Evolutionary conservation across 2,797 vertebrate genomes (phyloP).

Genomic region (Schizopygopsis pylzovi): DNA sequence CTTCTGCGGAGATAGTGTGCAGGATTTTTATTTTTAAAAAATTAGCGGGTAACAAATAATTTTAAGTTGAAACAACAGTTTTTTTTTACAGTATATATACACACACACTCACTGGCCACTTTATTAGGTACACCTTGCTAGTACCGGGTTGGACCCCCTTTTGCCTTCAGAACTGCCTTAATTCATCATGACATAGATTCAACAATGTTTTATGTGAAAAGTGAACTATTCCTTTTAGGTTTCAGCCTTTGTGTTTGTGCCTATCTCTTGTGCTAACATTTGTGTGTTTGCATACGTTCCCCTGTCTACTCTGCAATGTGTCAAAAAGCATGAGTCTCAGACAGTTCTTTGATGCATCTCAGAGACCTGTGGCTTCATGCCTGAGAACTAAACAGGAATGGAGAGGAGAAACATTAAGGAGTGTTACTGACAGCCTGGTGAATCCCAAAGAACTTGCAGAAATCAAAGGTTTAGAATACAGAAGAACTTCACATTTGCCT

Average conservation of each 20-base stretch:
- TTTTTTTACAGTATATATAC: too few species aligned
- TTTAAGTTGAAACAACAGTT: too few species aligned
- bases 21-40: too few species aligned
- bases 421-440: slow-evolving; percentile 60
- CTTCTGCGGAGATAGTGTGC: too few species aligned
- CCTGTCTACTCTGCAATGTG: slow-evolving; percentile 47
- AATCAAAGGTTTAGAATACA: slow-evolving; percentile 71
- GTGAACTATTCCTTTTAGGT: not conserved
- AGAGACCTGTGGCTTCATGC: slow-evolving; percentile 58
- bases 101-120: too few species aligned
- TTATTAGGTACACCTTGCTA: too few species aligned
- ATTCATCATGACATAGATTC: too few species aligned
- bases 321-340: slow-evolving; percentile 65
- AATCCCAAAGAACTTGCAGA: slow-evolving; percentile 63
- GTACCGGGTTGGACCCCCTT: too few species aligned
- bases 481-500: slow-evolving; percentile 61
- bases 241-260: slow-evolving; percentile 13
- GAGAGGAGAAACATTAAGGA: slow-evolving; percentile 65
- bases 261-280: not conserved
- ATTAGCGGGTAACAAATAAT: too few species aligned
- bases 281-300: slow-evolving; percentile 15
- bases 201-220: too few species aligned
- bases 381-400: not conserved
- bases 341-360: slow-evolving; percentile 65
- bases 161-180: too few species aligned